Conservation (phyloP, 2,113 vertebrate species). For the Mirounga angustirostris region DNA sequence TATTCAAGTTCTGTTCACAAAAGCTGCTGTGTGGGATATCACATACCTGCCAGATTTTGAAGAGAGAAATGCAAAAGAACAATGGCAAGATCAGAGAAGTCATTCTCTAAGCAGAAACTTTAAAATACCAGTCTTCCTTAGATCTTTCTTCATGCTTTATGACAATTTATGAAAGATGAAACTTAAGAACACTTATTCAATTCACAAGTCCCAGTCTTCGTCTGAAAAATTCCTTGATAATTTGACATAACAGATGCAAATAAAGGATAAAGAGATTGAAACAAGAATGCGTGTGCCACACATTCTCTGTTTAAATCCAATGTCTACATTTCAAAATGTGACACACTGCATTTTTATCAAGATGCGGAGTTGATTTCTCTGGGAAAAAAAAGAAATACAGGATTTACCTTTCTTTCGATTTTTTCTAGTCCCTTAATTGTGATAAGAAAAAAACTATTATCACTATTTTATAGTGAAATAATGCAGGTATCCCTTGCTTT, state of each 20-base stretch:
- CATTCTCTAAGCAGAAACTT: neutral
- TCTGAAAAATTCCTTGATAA: neutral
- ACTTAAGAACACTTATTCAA: neutral
- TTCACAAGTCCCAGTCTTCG: neutral
- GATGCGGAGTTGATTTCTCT: neutral
- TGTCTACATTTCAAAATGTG: constrained; percentile 20
- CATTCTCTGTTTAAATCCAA: constrained; percentile 24
- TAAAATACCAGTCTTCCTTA: neutral
- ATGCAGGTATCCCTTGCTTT: neutral
- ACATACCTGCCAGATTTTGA: neutral
- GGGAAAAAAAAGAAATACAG: neutral
- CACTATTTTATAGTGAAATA: neutral
- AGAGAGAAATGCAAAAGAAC: neutral
- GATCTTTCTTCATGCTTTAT: neutral
- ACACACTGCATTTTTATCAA: neutral
- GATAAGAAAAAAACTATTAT: neutral
- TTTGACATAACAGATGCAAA: neutral
- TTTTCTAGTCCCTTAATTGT: neutral
- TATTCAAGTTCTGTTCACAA: constrained; percentile 26
- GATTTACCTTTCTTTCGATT: neutral
- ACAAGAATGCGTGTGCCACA: neutral
- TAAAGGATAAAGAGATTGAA: constrained; percentile 46
- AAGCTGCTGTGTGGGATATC: neutral
- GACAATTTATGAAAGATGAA: neutral
- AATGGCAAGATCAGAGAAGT: neutral